Conservation (phyloP, 1,140 invertebrate species). For the Drosophila nikananu region DNA sequence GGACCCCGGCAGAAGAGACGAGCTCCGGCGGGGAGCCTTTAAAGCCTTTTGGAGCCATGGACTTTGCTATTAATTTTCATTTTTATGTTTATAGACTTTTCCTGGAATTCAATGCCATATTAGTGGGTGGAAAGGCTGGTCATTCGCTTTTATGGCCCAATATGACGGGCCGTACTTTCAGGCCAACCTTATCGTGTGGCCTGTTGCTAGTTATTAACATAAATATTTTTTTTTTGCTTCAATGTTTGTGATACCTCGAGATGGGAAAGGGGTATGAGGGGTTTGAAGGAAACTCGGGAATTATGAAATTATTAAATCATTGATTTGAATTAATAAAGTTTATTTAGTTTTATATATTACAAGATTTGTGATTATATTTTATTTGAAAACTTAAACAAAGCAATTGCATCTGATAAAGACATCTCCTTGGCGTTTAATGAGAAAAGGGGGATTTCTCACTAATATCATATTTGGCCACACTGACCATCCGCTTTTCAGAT, state of each 20-base stretch:
- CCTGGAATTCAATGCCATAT: conserved; percentile 32
- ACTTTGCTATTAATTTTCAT: conserved; percentile 51
- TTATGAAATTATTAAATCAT: neutral
- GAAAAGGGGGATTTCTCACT: no score
- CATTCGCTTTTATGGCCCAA: conserved; percentile 49
- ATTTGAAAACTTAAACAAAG: no score
- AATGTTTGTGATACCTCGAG: conserved; percentile 18
- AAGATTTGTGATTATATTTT: neutral
- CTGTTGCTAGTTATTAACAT: conserved; percentile 69
- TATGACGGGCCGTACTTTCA: conserved; percentile 23
- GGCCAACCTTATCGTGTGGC: conserved; percentile 26
- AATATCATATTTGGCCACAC: no score
- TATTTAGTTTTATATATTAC: neutral
- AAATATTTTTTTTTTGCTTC: conserved; percentile 62
- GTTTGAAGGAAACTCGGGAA: neutral
- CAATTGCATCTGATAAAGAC: no score
- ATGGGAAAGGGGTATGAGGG: neutral
- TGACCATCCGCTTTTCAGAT: no score
- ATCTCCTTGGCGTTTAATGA: no score
- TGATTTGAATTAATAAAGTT: neutral
- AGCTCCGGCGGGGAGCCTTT: neutral
- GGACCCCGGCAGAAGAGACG: neutral
- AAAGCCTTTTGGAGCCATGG: conserved; percentile 6
- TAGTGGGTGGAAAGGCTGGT: conserved; percentile 8
- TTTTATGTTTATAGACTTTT: conserved; percentile 36